Evolutionary conservation across 1,140 invertebrate genomes (phyloP).

Genomic region (Fopius arisanus): DNA sequence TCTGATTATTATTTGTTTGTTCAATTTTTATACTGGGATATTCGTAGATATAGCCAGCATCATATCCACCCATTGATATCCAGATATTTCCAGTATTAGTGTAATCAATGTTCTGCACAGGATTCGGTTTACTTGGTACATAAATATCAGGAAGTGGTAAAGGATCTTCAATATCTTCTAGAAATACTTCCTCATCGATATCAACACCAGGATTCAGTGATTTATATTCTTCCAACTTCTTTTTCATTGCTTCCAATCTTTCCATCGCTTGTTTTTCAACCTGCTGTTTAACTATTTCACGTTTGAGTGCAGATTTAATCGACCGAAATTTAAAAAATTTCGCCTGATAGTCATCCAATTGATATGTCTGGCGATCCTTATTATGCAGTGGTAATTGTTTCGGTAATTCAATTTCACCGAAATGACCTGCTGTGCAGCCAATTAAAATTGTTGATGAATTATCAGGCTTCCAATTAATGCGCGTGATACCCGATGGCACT

Average conservation of each 20-base stretch:
- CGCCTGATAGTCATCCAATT: conserved; percentile 59
- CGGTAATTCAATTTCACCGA: conserved; percentile 67
- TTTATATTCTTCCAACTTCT: conserved; percentile 66
- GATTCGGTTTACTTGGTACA: conserved; percentile 67
- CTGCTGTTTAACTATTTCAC: conserved; percentile 57
- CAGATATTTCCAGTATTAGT: conserved; percentile 63
- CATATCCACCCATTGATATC: conserved; percentile 73
- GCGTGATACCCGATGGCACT: conserved; percentile 68
- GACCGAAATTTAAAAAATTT: conserved; percentile 66
- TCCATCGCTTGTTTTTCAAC: conserved; percentile 62
- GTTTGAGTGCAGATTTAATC: conserved; percentile 68
- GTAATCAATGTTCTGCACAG: conserved; percentile 65
- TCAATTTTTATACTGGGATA: conserved; percentile 60
- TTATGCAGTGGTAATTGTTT: conserved; percentile 53
- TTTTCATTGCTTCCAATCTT: conserved; percentile 65
- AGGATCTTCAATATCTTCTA: conserved; percentile 66
- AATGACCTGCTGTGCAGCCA: conserved; percentile 66
- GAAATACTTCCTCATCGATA: conserved; percentile 68
- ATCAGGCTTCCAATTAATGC: conserved; percentile 72
- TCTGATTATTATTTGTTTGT: conserved; percentile 20
- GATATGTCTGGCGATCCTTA: conserved; percentile 54
- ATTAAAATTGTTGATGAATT: conserved; percentile 42
- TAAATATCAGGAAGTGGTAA: conserved; percentile 67
- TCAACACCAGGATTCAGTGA: conserved; percentile 67
- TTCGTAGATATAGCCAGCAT: conserved; percentile 80